Evolutionary conservation across 2,797 vertebrate genomes (phyloP).

Genomic region (Channallabes apus): DNA sequence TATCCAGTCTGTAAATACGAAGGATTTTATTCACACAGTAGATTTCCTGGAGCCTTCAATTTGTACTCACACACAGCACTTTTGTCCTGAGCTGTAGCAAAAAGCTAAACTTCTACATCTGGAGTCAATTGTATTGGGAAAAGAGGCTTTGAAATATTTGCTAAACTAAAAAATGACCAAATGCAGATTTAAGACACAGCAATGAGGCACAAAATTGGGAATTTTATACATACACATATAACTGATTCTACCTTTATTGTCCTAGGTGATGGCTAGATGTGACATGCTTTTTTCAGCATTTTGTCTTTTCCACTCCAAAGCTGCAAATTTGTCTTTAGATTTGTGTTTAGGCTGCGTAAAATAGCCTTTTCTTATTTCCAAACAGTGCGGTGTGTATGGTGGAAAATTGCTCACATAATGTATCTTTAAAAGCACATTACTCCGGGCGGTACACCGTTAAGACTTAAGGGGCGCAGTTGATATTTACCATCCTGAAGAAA

Average conservation of each 20-base stretch:
- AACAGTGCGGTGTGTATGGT: conserved; percentile 72
- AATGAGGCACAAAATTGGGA: conserved; percentile 63
- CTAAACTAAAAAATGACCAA: conserved; percentile 75
- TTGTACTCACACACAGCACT: conserved; percentile 51
- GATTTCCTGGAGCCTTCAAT: conserved; percentile 26
- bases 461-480: conserved; percentile 83
- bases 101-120: conserved; percentile 73
- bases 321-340: conserved; percentile 81
- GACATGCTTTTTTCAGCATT: conserved; percentile 67
- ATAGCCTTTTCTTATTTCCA: conserved; percentile 78
- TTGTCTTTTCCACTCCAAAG: conserved; percentile 63
- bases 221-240: conserved; percentile 54
- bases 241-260: conserved; percentile 68
- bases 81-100: conserved; percentile 70
- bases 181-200: conserved; percentile 75
- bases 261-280: conserved; percentile 73
- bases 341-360: conserved; percentile 80
- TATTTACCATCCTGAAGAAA: conserved; percentile 74
- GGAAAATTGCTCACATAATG: conserved; percentile 82
- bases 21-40: conserved; percentile 29
- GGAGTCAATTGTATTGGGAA: conserved; percentile 74
- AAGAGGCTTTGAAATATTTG: conserved; percentile 78
- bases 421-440: conserved; percentile 86
- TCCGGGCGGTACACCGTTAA: conserved; percentile 75
- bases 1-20: conserved; percentile 45